These are phyloP conservation scores for Hyposoter dolosus DNA, from an alignment of 2,888 invertebrate genomes.

Conservation along the genomic window DNA sequence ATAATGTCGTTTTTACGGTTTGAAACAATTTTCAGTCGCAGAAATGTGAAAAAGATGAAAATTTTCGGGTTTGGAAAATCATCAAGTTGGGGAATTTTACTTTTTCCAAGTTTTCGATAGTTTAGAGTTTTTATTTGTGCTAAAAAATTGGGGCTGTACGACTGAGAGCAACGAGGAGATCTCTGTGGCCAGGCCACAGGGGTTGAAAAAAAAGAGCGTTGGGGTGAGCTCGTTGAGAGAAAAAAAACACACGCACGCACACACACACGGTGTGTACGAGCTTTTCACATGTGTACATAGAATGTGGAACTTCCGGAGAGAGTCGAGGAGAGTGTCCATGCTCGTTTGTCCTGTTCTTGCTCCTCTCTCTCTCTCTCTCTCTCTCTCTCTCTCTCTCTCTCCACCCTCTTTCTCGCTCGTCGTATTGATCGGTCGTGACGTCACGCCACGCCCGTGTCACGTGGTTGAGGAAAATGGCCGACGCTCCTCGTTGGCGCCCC, in stretches of 20 bases:
- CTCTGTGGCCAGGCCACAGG: slow-evolving; percentile 31
- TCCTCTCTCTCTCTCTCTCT: slow-evolving; percentile 61
- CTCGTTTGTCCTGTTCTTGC: slow-evolving; percentile 49
- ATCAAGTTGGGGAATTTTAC: no score
- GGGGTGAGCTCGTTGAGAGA: slow-evolving; percentile 26
- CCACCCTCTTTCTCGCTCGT: slow-evolving; percentile 63
- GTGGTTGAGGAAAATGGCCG: slow-evolving; percentile 82
- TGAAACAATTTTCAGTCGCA: background rate
- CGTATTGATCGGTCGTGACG: slow-evolving; percentile 83
- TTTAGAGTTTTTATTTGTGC: background rate
- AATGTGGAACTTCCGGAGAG: slow-evolving; percentile 74
- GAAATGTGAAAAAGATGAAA: background rate
- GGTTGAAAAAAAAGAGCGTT: slow-evolving; percentile 25
- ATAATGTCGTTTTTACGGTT: background rate
- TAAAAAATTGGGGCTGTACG: background rate
- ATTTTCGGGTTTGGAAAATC: background rate
- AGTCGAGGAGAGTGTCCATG: slow-evolving; percentile 63
- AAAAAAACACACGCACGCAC: background rate
- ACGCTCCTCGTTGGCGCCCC: slow-evolving; percentile 69
- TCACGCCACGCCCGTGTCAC: slow-evolving; percentile 84
- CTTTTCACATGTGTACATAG: slow-evolving; percentile 47
- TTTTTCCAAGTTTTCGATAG: background rate
- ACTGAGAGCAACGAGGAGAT: slow-evolving; percentile 3
- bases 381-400: slow-evolving; percentile 67
- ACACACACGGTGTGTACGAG: slow-evolving; percentile 21